phyloP scores from a whole-genome alignment of 1,140 invertebrate genomes.

The Zophobas atratus region DNA sequence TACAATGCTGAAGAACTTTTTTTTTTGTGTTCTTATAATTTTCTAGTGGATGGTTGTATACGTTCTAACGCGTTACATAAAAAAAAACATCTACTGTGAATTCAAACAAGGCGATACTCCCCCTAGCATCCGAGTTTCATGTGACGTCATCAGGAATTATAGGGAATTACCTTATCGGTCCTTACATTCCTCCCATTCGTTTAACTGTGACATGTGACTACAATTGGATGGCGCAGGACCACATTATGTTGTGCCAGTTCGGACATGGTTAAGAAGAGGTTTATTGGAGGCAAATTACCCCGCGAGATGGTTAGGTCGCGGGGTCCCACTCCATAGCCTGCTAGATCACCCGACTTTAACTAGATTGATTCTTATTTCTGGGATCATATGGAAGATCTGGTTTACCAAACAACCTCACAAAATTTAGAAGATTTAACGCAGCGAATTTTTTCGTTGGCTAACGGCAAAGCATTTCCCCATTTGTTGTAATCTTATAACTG shows the following conservation, averaged over 20 bases:
- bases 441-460: neutral
- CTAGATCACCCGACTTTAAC: neutral
- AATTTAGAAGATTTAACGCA: neutral
- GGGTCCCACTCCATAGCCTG: no score
- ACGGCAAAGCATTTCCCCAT: neutral
- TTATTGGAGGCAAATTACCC: neutral
- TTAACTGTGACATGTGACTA: neutral
- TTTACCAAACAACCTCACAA: neutral
- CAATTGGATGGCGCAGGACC: neutral
- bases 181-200: neutral
- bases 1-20: no score
- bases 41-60: no score
- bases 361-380: neutral
- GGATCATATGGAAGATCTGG: neutral
- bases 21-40: no score
- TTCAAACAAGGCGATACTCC: no score
- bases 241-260: neutral
- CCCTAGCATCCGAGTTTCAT: no score
- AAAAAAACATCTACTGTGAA: no score
- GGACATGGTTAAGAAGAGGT: neutral
- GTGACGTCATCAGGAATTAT: no score
- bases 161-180: neutral
- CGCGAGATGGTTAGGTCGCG: neutral
- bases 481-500: neutral
- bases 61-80: no score